A percentile compares a stretch with the other conserved stretches of the same genome.
Evolutionary conservation across 2,888 invertebrate species (phyloP).

Genomic region (Neuroscelio doddi): DNA sequence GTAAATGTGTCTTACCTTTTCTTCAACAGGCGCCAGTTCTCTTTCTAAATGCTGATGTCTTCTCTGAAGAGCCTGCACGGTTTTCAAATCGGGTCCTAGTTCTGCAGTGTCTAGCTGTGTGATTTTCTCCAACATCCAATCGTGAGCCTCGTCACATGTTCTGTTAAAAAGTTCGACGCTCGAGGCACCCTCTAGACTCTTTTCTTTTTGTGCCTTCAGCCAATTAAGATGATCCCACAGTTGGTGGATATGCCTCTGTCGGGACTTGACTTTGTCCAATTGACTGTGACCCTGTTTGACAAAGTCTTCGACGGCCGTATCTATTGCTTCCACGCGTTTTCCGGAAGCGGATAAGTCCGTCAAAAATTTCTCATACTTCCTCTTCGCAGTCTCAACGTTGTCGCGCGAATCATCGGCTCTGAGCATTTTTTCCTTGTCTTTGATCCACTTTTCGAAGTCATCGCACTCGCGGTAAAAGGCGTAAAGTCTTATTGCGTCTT

Average conservation of each 20-base stretch:
- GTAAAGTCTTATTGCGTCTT: slow-evolving; percentile 93
- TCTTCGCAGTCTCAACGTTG: slow-evolving; percentile 92
- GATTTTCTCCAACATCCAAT: slow-evolving; percentile 98
- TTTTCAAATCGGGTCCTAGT: slow-evolving; percentile 89
- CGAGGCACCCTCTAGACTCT: slow-evolving; percentile 91
- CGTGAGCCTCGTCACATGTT: slow-evolving; percentile 95
- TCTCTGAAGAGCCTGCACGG: slow-evolving; percentile 92
- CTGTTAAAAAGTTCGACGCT: slow-evolving; percentile 96
- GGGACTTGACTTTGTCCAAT: slow-evolving; percentile 82
- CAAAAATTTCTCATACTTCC: slow-evolving; percentile 97
- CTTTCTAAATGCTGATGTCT: slow-evolving; percentile 94
- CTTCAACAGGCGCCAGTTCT: slow-evolving; percentile 94
- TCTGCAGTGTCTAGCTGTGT: slow-evolving; percentile 86
- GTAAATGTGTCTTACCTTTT: slow-evolving; percentile 81
- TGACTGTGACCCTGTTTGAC: slow-evolving; percentile 90
- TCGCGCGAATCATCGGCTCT: slow-evolving; percentile 88
- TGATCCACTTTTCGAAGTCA: slow-evolving; percentile 98
- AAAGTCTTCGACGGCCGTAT: slow-evolving; percentile 89
- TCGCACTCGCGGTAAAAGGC: slow-evolving; percentile 97
- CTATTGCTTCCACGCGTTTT: slow-evolving; percentile 91
- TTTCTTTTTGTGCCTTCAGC: slow-evolving; percentile 91
- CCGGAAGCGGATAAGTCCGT: slow-evolving; percentile 96
- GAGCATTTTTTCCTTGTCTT: slow-evolving; percentile 92
- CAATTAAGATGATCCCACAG: slow-evolving; percentile 91
- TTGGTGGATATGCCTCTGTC: slow-evolving; percentile 88